Evolutionary conservation across 1,140 invertebrate genomes (phyloP), one percentile per base, ranked within the genome.

Genomic region (Trichogramma pretiosum): DNA sequence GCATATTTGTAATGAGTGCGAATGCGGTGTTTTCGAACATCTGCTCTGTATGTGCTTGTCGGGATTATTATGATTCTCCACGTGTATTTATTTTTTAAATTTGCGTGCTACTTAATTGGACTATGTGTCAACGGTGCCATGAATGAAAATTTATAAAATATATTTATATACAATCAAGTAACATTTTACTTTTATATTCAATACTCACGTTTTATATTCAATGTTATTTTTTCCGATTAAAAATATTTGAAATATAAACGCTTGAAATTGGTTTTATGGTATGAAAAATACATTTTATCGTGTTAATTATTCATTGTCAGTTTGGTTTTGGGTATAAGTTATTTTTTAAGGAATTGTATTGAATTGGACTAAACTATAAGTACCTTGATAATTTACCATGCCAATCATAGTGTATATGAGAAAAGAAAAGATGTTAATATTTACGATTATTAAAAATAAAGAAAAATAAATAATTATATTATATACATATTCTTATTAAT

Each of bases 391-490:
- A 34, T 34, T 45, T 39, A 14, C 46, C 37, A n/a, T 18, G 37
- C 30, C 36, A 46, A 47, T 40, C 40, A 5, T 26, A 39, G 16
- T 33, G 36, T 44, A 17, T 52, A 37, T 51, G 42, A 52, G 34
- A 33, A 17, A 13, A 43, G 16, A 38, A 21, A 33, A 17, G 32
- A 59, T 58, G 53, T 58, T 60, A 54, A 58, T 56, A 57, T 51
- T 49, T 49, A 45, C 56, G 42, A 32, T 37, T 26, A 48, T 41
- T 35, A 48, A n/a, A n/a, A n/a, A n/a, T n/a, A n/a, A n/a, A n/a
- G n/a, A n/a, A n/a, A n/a, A n/a, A 43, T 26, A n/a, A 39, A 50
- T 19, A 14, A 17, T 52, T 47, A 39, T 34, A 28, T 45, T 45
- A 22, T 41, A 55, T 47, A 56, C 52, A 50, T 51, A 57, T 57